Evolutionary conservation across 2,888 invertebrate genomes (phyloP).

Genomic region (Athalia rosae): DNA sequence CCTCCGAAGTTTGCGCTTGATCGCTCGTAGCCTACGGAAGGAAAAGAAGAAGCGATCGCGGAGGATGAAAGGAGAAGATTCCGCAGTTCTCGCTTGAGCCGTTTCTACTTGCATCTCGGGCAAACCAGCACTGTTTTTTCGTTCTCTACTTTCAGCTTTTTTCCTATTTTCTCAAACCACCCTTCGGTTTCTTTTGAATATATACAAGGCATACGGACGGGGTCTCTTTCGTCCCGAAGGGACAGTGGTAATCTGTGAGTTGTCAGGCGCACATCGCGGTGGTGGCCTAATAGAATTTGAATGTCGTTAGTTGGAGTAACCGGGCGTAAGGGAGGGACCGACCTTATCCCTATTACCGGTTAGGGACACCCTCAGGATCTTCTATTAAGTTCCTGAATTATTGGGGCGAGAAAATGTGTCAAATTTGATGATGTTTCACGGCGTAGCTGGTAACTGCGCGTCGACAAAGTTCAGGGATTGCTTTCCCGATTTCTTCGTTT

Average conservation of each 20-base stretch:
- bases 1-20: too few species aligned
- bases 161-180: too few species aligned
- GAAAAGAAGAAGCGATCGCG: too few species aligned
- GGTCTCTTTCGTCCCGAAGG: constrained; percentile 43
- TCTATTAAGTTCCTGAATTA: constrained; percentile 50
- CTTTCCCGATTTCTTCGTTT: neutral
- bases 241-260: constrained; percentile 58
- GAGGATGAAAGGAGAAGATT: too few species aligned
- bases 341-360: constrained; percentile 66
- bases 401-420: constrained; percentile 55
- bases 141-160: too few species aligned
- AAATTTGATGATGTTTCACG: constrained; percentile 44
- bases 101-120: too few species aligned
- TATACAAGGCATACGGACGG: neutral
- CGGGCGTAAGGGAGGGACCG: constrained; percentile 64
- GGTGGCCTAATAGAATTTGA: constrained; percentile 67
- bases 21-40: too few species aligned
- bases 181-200: too few species aligned
- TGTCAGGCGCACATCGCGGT: constrained; percentile 60
- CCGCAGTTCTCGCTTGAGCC: too few species aligned
- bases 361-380: constrained; percentile 46
- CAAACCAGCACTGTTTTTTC: too few species aligned
- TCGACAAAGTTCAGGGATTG: constrained; percentile 15
- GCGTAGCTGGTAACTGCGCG: neutral
- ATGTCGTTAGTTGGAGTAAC: constrained; percentile 69